Base-by-base conservation (phyloP, 2,888 invertebrate species). In the Trachelus stipa region DNA sequence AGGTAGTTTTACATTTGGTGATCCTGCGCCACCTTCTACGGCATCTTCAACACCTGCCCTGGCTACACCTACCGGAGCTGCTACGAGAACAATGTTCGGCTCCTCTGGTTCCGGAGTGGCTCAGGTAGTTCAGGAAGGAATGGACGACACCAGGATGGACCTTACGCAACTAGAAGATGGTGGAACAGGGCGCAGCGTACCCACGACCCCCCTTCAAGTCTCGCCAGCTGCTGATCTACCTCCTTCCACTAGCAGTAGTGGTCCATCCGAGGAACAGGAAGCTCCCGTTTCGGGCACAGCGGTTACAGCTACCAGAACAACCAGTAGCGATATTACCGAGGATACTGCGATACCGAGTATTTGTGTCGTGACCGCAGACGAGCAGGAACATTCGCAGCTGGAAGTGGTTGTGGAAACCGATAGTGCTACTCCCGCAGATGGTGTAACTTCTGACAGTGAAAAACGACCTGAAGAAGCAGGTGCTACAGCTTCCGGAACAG, bases 71-170 rank as follows among this genome's bases (percentile, higher is more conserved):
- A 31, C 86, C 81, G 68, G 86, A 80, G 74, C 83, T 81, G 31
- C 77, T 82, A 76, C 86, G 83, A 80, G 87, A 85, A 34, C 88
- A 82, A 87, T 91, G 88, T 82, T 87, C 84, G 79, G 86, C 86
- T 4, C 85, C 80, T 73, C 85, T 79, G 75, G 86, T 77, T 84
- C 90, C 79, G 91, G 92, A 80, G 90, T 92, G 79, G 91, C 92
- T 4, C 93, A 93, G 82, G 92, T 93, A 33, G 93, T 92, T 31
- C 93, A 93, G 75, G 95, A 95, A 89, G 93, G 94, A 83, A 95
- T 96, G 93, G 96, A 96, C 91, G 96, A 96, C 90, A 95, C 95
- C 74, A 93, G 95, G 88, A 94, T 96, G 90, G 96, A 96, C 91
- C 92, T 95, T 68, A 94, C 95, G 80, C 93, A 93, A 83, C 90